Percentiles rank a stretch among this genome's conserved stretches.
phyloP scores from a whole-genome alignment of 2,888 invertebrate species.

The Ectropis crepuscularia region DNA sequence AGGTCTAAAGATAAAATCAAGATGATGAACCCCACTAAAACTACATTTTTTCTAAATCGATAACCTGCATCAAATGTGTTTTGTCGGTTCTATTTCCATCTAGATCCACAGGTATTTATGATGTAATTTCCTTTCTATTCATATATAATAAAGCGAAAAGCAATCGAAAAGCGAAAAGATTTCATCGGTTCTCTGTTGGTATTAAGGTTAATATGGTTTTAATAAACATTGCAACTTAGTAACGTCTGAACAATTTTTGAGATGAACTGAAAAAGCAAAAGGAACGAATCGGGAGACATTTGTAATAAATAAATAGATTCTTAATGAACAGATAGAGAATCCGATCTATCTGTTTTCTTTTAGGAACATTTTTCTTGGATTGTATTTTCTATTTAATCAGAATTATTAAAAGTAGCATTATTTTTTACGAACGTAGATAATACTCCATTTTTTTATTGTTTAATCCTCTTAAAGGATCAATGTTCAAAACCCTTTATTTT shows the following conservation, averaged over 20 bases:
- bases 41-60: neutral
- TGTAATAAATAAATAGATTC: too few relatives aligned
- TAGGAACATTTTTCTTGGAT: too few relatives aligned
- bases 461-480: too few relatives aligned
- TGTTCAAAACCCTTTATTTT: too few relatives aligned
- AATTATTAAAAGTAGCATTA: too few relatives aligned
- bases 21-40: neutral
- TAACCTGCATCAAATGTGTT: neutral
- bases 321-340: too few relatives aligned
- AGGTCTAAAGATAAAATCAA: too few relatives aligned
- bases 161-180: constrained; percentile 11
- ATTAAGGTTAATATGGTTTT: constrained; percentile 15
- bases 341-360: too few relatives aligned
- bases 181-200: neutral
- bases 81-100: constrained; percentile 2
- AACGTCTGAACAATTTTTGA: neutral
- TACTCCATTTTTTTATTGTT: too few relatives aligned
- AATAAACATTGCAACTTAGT: constrained; percentile 1
- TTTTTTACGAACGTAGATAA: too few relatives aligned
- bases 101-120: constrained; percentile 12
- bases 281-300: too few relatives aligned
- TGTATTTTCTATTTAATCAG: too few relatives aligned
- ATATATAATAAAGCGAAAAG: constrained; percentile 9
- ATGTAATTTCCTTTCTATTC: constrained; percentile 32
- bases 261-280: neutral